These are phyloP conservation scores for Pyrochroa serraticornis DNA, from an alignment of 2,888 invertebrate genomes.

Conservation along the genomic window DNA sequence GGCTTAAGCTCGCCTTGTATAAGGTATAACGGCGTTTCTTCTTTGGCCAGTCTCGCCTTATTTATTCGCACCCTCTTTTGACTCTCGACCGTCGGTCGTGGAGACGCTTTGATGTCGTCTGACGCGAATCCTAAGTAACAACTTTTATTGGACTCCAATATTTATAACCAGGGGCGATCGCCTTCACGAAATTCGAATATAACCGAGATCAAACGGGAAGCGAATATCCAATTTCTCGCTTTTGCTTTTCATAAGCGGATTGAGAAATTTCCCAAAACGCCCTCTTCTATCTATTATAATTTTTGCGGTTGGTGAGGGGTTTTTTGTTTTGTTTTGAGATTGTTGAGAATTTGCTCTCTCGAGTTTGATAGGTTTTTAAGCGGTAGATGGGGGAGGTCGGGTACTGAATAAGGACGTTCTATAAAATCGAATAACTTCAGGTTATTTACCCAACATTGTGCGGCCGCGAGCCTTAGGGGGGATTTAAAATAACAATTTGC, in stretches of 20 bases:
- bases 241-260: constrained; percentile 34
- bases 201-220: constrained; percentile 51
- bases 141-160: constrained; percentile 59
- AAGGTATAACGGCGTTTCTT: neutral
- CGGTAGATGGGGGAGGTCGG: constrained; percentile 38
- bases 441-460: constrained; percentile 55
- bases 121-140: constrained; percentile 57
- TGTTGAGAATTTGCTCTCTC: neutral
- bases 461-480: constrained; percentile 40
- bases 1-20: neutral
- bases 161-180: constrained; percentile 54
- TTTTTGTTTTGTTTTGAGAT: neutral
- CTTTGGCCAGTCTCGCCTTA: constrained; percentile 35
- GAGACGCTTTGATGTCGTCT: constrained; percentile 53
- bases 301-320: neutral
- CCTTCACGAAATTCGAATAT: constrained; percentile 48
- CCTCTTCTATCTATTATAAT: neutral
- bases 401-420: constrained; percentile 52
- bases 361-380: constrained; percentile 47
- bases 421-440: constrained; percentile 57
- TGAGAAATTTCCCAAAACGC: neutral
- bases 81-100: constrained; percentile 34
- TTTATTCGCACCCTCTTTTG: constrained; percentile 49
- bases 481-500: constrained; percentile 52
- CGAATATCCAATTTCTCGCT: constrained; percentile 51